These are phyloP conservation scores for Lobophora halterata DNA, from an alignment of 2,888 invertebrate genomes.

Conservation along the genomic window DNA sequence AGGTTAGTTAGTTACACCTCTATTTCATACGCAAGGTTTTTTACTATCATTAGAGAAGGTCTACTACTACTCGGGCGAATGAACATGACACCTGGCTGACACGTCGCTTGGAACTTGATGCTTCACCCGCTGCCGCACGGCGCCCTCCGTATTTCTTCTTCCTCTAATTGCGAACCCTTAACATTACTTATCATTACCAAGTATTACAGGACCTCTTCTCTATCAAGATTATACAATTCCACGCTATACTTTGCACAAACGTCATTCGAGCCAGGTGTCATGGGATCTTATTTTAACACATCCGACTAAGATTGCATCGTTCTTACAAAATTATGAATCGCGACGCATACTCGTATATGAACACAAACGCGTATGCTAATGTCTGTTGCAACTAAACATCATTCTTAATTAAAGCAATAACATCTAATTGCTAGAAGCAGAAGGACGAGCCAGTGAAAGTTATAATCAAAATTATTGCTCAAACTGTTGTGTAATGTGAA, in stretches of 20 bases:
- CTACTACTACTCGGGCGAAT: not conserved
- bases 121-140: no score
- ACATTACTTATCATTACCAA: no score
- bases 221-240: no score
- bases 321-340: constrained; percentile 3
- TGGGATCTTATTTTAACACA: constrained; percentile 18
- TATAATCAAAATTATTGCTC: constrained; percentile 10
- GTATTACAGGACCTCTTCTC: no score
- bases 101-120: no score
- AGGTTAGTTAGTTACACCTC: constrained; percentile 1
- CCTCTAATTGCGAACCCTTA: no score
- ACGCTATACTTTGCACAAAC: no score
- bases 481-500: constrained; percentile 4
- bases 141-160: no score
- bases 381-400: constrained; percentile 7
- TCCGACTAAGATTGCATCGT: constrained; percentile 18
- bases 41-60: not conserved
- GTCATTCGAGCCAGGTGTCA: no score
- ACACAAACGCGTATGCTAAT: no score
- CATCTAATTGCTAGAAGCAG: constrained; percentile 12
- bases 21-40: not conserved
- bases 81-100: no score
- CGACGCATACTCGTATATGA: constrained; percentile 6
- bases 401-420: constrained; percentile 17
- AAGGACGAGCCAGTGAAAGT: constrained; percentile 21